A percentile compares a stretch with the other conserved stretches of the same genome.
These are phyloP conservation scores for Turritopsis rubra DNA, from an alignment of 30 jellyfish, hydroid and myxozoan species.

Conservation along the genomic window DNA sequence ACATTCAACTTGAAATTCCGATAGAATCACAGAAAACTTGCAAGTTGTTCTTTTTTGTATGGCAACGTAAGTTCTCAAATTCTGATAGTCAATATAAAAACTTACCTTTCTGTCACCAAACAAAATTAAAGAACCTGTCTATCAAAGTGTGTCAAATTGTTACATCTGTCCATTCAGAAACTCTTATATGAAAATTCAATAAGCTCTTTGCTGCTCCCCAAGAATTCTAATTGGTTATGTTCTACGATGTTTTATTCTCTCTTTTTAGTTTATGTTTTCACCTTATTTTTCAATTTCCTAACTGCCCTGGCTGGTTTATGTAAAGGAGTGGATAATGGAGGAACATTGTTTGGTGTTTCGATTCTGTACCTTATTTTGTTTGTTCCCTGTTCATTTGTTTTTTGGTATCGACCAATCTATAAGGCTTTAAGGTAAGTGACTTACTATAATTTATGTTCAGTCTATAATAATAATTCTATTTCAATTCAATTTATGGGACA, in stretches of 20 bases:
- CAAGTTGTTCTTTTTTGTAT: conserved; percentile 72
- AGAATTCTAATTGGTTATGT: too few species aligned
- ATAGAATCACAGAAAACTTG: conserved; percentile 81
- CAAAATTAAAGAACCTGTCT: too few species aligned
- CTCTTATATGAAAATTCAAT: too few species aligned
- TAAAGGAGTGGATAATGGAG: conserved; percentile 50
- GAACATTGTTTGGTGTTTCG: conserved; percentile 81
- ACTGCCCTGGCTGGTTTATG: conserved; percentile 64
- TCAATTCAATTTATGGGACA: too few species aligned
- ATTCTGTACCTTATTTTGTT: conserved; percentile 59
- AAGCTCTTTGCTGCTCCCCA: too few species aligned
- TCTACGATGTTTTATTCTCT: too few species aligned
- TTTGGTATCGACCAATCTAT: conserved; percentile 89
- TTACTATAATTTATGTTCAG: background rate
- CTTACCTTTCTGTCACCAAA: too few species aligned
- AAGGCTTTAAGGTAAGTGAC: conserved; percentile 86
- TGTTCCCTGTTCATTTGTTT: conserved; percentile 77
- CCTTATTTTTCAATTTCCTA: conserved; percentile 69
- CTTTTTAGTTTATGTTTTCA: conserved; percentile 66
- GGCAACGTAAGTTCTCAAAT: conserved; percentile 76
- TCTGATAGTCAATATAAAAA: too few species aligned
- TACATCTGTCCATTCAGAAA: too few species aligned
- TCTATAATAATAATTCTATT: too few species aligned
- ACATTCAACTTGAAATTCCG: conserved; percentile 85
- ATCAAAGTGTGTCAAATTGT: too few species aligned